Evolutionary conservation across 1,140 invertebrate genomes (phyloP).

Genomic region (Protaetia brevitarsis): DNA sequence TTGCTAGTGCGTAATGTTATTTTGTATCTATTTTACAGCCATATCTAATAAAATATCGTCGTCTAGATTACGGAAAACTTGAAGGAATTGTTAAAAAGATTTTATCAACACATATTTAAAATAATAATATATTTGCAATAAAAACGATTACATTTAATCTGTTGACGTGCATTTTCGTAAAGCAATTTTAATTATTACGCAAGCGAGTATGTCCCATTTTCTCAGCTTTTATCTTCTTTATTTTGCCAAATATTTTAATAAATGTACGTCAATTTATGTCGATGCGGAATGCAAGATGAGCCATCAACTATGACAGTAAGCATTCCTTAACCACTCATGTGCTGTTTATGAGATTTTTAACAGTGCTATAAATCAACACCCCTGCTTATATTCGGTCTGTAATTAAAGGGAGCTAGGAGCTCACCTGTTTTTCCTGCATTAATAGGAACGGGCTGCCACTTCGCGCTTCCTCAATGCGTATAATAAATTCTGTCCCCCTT

Average conservation of each 20-base stretch:
- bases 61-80: not conserved
- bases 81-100: not conserved
- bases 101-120: not conserved
- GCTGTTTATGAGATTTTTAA: conserved; percentile 14
- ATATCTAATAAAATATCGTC: not conserved
- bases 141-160: too few species aligned
- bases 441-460: too few species aligned
- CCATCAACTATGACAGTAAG: conserved; percentile 4
- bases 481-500: too few species aligned
- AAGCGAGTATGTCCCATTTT: too few species aligned
- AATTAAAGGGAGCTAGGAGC: not conserved
- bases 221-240: not conserved
- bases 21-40: not conserved
- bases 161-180: too few species aligned
- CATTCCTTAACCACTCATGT: conserved; percentile 5
- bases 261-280: not conserved
- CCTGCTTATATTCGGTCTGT: not conserved
- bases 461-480: too few species aligned
- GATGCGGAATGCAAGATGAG: not conserved
- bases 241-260: not conserved
- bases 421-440: not conserved
- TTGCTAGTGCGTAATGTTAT: not conserved
- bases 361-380: conserved; percentile 10
- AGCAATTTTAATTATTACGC: too few species aligned
- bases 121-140: too few species aligned